Base-by-base conservation (phyloP, 2,113 vertebrate genomes). In the Perognathus longimembris region DNA sequence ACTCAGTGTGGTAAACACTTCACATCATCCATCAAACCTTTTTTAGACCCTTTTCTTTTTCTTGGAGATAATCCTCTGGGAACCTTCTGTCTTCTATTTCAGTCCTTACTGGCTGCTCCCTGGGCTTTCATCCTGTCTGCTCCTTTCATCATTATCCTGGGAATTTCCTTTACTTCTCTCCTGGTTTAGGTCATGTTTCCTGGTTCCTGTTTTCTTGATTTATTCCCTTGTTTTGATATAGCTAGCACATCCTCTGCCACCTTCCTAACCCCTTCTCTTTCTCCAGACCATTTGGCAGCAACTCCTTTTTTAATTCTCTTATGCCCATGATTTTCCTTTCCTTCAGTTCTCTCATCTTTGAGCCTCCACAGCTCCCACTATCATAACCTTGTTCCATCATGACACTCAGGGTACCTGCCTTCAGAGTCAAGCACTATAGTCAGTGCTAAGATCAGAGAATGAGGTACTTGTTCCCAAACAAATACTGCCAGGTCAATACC, bases 131-230 rank as follows among this genome's bases (percentile, higher is more conserved):
- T 87, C 59, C 81, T n/a, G 32, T 77, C 90, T 75, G 8, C 54
- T 76, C 63, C 54, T 88, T 75, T 88, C 88, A 50, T 84, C 88
- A 26, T 69, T 66, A 34, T 83, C 73, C 85, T 82, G 50, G 74
- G 78, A 80, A 61, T 88, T 92, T 90, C 92, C 85, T 95, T 94
- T 79, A 6, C 64, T 90, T 50, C 67, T 89, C n/a, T 64, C 32
- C 54, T 80, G 20, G 71, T 71, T 87, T 64, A 79, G 36, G 34
- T 34, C 63, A 17, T 59, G 50, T 92, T 94, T 93, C 80, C 86
- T 90, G 75, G 79, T 90, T 94, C 83, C 93, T 85, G 40, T 85
- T 82, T 93, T 88, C 74, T 92, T 93, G 82, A 81, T 90, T 82
- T 91, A 89, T 93, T 86, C 64, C 34, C 71, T 86, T 93, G 73